These are phyloP conservation scores for Oenanthe melanoleuca DNA, from an alignment of 2,113 vertebrate species.

Conservation along the genomic window DNA sequence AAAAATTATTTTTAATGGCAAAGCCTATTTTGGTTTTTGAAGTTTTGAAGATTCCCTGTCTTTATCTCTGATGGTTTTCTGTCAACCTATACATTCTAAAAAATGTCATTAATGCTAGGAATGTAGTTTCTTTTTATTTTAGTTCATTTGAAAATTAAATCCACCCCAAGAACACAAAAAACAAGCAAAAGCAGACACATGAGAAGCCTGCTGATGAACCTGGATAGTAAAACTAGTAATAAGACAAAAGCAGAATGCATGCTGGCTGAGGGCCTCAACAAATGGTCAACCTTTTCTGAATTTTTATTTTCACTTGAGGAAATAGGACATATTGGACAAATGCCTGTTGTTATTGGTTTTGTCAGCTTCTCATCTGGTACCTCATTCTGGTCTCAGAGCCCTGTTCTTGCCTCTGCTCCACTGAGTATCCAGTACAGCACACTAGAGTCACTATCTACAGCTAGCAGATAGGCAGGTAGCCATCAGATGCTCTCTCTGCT, in stretches of 20 bases:
- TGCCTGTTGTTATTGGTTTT: neutral
- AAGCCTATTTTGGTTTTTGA: neutral
- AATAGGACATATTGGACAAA: neutral
- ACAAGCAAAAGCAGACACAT: neutral
- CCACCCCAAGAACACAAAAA: neutral
- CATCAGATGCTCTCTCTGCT: neutral
- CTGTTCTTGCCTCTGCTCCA: neutral
- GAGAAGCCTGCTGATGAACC: neutral
- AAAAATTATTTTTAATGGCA: neutral
- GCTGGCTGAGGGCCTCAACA: neutral
- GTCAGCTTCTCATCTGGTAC: neutral
- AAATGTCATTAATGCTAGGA: neutral
- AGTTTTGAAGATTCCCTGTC: neutral
- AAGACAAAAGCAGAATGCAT: neutral
- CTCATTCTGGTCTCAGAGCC: neutral
- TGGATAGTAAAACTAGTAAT: neutral
- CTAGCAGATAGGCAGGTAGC: neutral
- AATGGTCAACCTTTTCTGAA: neutral
- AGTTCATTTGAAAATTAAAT: neutral
- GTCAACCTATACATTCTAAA: neutral
- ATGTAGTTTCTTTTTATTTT: neutral
- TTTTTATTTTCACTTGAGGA: neutral
- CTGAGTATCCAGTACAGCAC: neutral
- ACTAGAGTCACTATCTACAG: neutral
- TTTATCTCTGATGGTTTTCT: neutral